These are phyloP conservation scores for Chiloscyllium plagiosum DNA, from an alignment of 2,113 vertebrate species.

Conservation along the genomic window DNA sequence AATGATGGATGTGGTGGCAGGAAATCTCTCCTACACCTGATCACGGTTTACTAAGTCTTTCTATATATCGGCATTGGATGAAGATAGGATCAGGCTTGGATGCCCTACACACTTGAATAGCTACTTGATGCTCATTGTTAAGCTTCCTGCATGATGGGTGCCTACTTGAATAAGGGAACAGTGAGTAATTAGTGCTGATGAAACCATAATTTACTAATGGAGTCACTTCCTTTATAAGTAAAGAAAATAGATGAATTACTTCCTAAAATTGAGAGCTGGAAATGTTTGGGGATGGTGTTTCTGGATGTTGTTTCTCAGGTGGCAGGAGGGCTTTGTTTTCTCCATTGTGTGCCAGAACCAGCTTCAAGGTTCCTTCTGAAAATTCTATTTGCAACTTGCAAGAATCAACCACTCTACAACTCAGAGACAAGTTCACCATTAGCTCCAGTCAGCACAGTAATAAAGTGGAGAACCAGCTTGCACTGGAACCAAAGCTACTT, in stretches of 20 bases:
- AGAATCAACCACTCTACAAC: not conserved
- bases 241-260: not conserved
- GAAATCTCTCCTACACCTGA: not conserved
- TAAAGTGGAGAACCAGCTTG: not conserved
- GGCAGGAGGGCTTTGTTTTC: not conserved
- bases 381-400: not conserved
- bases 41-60: not conserved
- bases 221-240: not conserved
- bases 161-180: not conserved
- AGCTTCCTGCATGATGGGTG: not conserved
- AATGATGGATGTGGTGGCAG: not conserved
- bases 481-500: not conserved
- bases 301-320: not conserved
- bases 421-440: not conserved
- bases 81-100: not conserved
- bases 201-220: not conserved
- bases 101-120: not conserved
- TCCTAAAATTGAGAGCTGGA: not conserved
- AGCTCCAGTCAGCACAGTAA: not conserved
- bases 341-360: not conserved
- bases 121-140: not conserved
- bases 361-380: not conserved
- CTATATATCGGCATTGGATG: not conserved
- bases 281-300: not conserved
- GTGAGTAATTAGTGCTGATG: not conserved